phyloP scores from a whole-genome alignment of 2,888 invertebrate species.

The Altica lythri region DNA sequence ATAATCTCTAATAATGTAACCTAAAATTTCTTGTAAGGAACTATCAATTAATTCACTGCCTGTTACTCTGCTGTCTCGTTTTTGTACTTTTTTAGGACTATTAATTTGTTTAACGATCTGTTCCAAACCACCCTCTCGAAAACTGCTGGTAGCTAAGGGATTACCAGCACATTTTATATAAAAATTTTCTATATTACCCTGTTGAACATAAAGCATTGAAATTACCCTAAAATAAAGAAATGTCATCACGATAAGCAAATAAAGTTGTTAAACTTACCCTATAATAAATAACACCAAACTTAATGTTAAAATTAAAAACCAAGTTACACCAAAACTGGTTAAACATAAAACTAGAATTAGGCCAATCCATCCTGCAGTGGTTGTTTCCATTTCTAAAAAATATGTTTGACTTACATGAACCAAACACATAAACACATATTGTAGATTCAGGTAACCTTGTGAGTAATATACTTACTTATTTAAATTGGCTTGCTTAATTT shows the following conservation, averaged over 20 bases:
- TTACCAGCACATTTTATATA: slow-evolving; percentile 52
- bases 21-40: slow-evolving; percentile 82
- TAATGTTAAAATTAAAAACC: slow-evolving; percentile 51
- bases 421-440: no score
- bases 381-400: slow-evolving; percentile 43
- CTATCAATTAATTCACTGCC: slow-evolving; percentile 86
- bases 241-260: slow-evolving; percentile 2
- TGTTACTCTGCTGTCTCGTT: slow-evolving; percentile 69
- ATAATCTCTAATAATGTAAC: slow-evolving; percentile 81
- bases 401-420: no score
- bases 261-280: slow-evolving; percentile 49
- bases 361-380: slow-evolving; percentile 52
- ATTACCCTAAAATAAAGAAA: slow-evolving; percentile 49
- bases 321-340: slow-evolving; percentile 56
- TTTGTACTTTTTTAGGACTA: slow-evolving; percentile 52
- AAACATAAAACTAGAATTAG: slow-evolving; percentile 54
- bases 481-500: slow-evolving; percentile 6
- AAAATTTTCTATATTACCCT: slow-evolving; percentile 54
- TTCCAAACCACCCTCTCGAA: slow-evolving; percentile 55
- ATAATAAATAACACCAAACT: slow-evolving; percentile 51
- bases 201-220: slow-evolving; percentile 55
- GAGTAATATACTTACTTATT: slow-evolving; percentile 1
- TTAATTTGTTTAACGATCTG: slow-evolving; percentile 48
- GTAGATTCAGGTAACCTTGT: no score
- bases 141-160: slow-evolving; percentile 49